Conservation (phyloP, 2,888 invertebrate species). For the Druceiella hillmani region DNA sequence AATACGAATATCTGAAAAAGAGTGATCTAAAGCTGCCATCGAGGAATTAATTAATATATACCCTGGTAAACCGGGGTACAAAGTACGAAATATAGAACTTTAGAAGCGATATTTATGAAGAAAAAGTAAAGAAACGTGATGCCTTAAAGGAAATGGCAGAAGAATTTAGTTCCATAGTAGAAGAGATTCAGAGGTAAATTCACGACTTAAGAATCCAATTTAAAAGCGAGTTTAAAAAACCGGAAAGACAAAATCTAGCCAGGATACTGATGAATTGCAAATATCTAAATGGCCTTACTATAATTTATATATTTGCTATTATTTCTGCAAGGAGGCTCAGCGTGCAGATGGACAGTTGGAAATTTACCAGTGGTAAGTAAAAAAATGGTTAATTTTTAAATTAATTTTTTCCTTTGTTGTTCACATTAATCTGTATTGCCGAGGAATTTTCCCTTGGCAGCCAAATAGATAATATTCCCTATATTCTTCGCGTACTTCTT, state of each 20-base stretch:
- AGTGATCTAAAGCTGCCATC: neutral
- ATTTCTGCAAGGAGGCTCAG: too few relatives aligned
- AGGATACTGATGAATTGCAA: neutral
- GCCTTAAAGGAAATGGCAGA: neutral
- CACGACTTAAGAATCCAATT: too few relatives aligned
- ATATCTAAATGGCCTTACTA: neutral
- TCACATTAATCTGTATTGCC: too few relatives aligned
- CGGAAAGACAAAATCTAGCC: neutral
- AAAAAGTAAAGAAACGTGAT: neutral
- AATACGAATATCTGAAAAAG: neutral
- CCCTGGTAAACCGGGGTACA: neutral
- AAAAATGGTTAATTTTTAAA: too few relatives aligned
- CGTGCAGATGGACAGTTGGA: too few relatives aligned
- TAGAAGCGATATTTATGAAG: neutral
- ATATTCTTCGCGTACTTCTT: too few relatives aligned
- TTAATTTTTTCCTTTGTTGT: too few relatives aligned
- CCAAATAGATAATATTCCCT: too few relatives aligned
- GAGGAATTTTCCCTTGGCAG: too few relatives aligned
- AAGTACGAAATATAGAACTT: neutral
- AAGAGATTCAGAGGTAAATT: neutral
- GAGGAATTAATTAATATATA: neutral
- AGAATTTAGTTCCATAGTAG: neutral
- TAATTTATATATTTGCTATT: slow-evolving; percentile 1
- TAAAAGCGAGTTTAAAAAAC: too few relatives aligned
- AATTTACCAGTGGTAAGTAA: too few relatives aligned